phyloP scores from a whole-genome alignment of 1,140 invertebrate genomes.

The Telenomus remus region DNA sequence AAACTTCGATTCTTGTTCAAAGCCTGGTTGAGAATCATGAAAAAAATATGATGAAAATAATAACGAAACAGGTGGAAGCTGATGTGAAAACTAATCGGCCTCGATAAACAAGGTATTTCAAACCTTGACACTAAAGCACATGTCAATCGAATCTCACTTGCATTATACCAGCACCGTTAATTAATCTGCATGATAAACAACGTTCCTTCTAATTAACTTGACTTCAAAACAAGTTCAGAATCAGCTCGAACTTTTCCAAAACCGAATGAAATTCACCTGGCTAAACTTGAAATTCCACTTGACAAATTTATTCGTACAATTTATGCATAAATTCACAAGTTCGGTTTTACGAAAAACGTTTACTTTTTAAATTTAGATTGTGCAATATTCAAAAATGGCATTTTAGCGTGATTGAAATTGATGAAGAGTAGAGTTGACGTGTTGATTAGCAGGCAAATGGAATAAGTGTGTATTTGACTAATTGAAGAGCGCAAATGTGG shows the following conservation, averaged over 20 bases:
- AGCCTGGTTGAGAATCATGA: background rate
- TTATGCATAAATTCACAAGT: too few relatives aligned
- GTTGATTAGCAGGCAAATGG: too few relatives aligned
- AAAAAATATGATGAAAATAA: constrained; percentile 8
- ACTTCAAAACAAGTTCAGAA: constrained; percentile 15
- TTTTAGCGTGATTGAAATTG: too few relatives aligned
- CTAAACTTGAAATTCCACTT: too few relatives aligned
- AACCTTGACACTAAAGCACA: constrained; percentile 56
- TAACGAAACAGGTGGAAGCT: background rate
- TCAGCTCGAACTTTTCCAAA: too few relatives aligned
- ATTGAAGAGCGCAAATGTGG: constrained; percentile 50
- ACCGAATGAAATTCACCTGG: too few relatives aligned
- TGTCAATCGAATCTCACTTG: constrained; percentile 33
- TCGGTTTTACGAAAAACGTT: too few relatives aligned
- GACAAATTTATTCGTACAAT: too few relatives aligned
- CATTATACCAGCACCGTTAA: constrained; percentile 28
- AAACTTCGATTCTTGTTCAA: too few relatives aligned
- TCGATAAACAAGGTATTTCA: constrained; percentile 30
- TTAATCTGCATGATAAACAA: constrained; percentile 19
- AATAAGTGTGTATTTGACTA: constrained; percentile 12
- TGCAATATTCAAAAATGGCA: too few relatives aligned
- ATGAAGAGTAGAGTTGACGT: too few relatives aligned
- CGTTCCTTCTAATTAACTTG: constrained; percentile 24
- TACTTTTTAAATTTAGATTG: too few relatives aligned
- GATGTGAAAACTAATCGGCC: constrained; percentile 39